A percentile compares a stretch with the other conserved stretches of the same genome.
Evolutionary conservation across 1,140 invertebrate species (phyloP).

Genomic region (Drosophila bocki): DNA sequence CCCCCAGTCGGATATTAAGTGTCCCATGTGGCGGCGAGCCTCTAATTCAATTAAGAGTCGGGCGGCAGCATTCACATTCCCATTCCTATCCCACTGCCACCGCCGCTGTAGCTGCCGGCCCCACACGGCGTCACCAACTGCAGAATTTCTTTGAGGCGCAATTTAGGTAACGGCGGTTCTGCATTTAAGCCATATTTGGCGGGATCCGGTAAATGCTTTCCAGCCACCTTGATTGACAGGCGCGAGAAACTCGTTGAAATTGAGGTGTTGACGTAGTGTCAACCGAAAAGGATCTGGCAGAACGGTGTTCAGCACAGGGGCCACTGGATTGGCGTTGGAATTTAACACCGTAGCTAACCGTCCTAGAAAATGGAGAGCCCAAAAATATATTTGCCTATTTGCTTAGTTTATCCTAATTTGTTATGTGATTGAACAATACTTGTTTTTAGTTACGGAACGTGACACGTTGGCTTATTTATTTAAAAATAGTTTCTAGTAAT

Average conservation of each 20-base stretch:
- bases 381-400: background rate
- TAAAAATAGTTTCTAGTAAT: too few species aligned
- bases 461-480: background rate
- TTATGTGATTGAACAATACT: background rate
- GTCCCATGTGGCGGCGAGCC: constrained; percentile 19
- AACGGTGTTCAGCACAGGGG: constrained; percentile 1
- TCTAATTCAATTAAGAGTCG: constrained; percentile 52
- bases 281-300: constrained; percentile 47
- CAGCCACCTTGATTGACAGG: constrained; percentile 68
- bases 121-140: constrained; percentile 36
- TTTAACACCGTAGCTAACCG: background rate
- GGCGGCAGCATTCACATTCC: constrained; percentile 15
- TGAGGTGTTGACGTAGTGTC: constrained; percentile 65
- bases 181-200: constrained; percentile 77
- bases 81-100: constrained; percentile 6
- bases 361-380: background rate
- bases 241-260: constrained; percentile 47
- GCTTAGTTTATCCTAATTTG: too few species aligned
- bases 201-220: constrained; percentile 60
- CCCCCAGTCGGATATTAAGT: constrained; percentile 14
- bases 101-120: constrained; percentile 1
- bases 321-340: background rate
- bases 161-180: constrained; percentile 69
- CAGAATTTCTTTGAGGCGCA: constrained; percentile 42
- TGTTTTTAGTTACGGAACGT: background rate